These are phyloP conservation scores for Leiothrix lutea DNA, from an alignment of 2,113 vertebrate genomes.

Conservation along the genomic window DNA sequence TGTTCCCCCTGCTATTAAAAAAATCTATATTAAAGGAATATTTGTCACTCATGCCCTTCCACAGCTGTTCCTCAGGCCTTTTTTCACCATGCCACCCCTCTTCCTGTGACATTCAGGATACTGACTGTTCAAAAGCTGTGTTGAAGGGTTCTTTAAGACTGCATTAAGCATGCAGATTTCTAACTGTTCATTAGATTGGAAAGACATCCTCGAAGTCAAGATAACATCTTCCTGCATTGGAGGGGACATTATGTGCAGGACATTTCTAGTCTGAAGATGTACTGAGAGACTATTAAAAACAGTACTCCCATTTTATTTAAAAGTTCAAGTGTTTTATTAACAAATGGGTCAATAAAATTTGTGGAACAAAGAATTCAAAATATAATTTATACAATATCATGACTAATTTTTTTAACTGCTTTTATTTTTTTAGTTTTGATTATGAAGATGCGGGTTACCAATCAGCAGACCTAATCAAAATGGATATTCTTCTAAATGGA, in stretches of 20 bases:
- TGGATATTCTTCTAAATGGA: conserved; percentile 93
- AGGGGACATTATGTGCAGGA: background rate
- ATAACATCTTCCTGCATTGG: background rate
- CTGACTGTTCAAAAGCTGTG: background rate
- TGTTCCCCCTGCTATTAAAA: background rate
- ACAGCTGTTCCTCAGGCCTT: too few species aligned
- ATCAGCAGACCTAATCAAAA: conserved; percentile 88
- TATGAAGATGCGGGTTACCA: conserved; percentile 95
- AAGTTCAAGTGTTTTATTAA: background rate
- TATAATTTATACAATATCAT: background rate
- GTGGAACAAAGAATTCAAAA: background rate
- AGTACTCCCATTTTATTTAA: background rate
- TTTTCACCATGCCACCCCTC: too few species aligned
- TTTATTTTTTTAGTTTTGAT: conserved; percentile 83
- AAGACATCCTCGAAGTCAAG: background rate
- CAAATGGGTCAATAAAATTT: background rate
- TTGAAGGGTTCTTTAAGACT: background rate
- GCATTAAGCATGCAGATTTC: background rate
- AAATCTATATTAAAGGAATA: too few species aligned
- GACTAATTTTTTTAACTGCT: background rate
- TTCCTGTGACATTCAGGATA: background rate
- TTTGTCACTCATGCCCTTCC: too few species aligned
- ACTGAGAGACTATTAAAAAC: background rate
- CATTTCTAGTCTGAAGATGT: background rate
- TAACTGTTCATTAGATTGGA: background rate